Percentiles rank a stretch among this genome's conserved stretches.
Evolutionary conservation across 2,888 invertebrate genomes (phyloP).

Genomic region (Chymomyza procnemis): DNA sequence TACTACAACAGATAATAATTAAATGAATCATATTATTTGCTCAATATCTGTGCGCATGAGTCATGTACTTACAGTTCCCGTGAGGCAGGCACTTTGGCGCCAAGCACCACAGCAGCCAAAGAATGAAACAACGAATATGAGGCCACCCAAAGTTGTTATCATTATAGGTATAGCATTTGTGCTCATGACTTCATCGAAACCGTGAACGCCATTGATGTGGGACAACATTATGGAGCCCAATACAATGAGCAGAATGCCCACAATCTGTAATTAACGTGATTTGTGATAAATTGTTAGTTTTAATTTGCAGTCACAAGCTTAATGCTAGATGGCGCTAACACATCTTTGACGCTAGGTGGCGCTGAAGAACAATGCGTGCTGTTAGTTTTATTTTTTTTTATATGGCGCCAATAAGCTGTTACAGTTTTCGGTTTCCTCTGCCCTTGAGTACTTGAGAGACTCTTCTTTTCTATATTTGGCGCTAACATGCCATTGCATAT

Average conservation of each 20-base stretch:
- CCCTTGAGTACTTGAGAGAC: too few species aligned
- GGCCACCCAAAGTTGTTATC: slow-evolving; percentile 84
- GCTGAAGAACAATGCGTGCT: too few species aligned
- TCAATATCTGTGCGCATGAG: not conserved
- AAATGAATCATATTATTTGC: not conserved
- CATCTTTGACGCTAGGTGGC: too few species aligned
- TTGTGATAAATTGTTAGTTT: not conserved
- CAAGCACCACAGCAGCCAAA: slow-evolving; percentile 94
- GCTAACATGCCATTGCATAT: too few species aligned
- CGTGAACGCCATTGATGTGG: slow-evolving; percentile 80
- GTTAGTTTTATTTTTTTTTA: too few species aligned
- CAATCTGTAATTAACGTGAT: slow-evolving; percentile 79
- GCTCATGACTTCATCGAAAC: slow-evolving; percentile 77
- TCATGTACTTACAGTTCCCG: slow-evolving; percentile 83
- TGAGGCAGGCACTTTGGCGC: slow-evolving; percentile 91
- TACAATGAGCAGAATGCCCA: slow-evolving; percentile 84
- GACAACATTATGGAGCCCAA: slow-evolving; percentile 84
- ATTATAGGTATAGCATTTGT: slow-evolving; percentile 82
- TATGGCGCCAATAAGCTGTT: too few species aligned
- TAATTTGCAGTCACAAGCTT: not conserved
- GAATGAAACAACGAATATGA: slow-evolving; percentile 89
- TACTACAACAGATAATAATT: slow-evolving; percentile 80
- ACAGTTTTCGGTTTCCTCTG: too few species aligned
- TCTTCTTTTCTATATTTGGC: too few species aligned
- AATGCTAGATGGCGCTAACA: too few species aligned